Base-by-base conservation (phyloP, 1,140 invertebrate species). In the Zelostemma sp. region DNA sequence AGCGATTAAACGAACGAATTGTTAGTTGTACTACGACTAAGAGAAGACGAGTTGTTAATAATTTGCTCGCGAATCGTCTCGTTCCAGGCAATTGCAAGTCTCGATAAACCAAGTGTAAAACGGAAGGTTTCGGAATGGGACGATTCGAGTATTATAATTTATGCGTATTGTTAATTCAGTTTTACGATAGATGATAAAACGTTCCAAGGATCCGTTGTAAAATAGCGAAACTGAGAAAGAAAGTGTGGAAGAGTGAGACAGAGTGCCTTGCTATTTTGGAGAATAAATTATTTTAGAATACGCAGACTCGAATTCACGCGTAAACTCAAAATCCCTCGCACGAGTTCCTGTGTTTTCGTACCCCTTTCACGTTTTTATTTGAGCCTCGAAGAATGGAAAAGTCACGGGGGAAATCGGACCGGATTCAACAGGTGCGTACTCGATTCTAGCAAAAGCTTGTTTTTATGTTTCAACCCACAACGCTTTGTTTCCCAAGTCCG, bases 201-300 rank as follows among this genome's bases (percentile, higher is more conserved):
- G n/a, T n/a, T n/a, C n/a, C n/a, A n/a, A n/a, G n/a, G n/a, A n/a
- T n/a, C n/a, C n/a, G n/a, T 60, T 59, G 51, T 57, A 67, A 35
- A 46, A 53, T 61, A 48, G 60, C 19, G 54, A 21, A 46, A 55
- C 14, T 16, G 33, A n/a, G n/a, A n/a, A n/a, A 56, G 17, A 56
- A 50, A 51, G 59, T 66, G 51, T 60, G 59, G 41, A 62, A 59
- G 46, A 41, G 53, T 53, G 60, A 73, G 58, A 68, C 64, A 60
- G 74, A 79, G 77, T 80, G 78, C 78, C 80, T 81, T 81, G 72
- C 74, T 74, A 79, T 60, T 75, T 75, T 71, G 51, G 60, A 68
- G 56, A 79, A 79, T 78, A 80, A 79, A 77, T 79, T 78, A 78
- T 79, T 79, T 80, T 80, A 53, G 65, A 79, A 74, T 46, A 64